Evolutionary conservation across 2,888 invertebrate species (phyloP).

Genomic region (Ochropacha duplaris): DNA sequence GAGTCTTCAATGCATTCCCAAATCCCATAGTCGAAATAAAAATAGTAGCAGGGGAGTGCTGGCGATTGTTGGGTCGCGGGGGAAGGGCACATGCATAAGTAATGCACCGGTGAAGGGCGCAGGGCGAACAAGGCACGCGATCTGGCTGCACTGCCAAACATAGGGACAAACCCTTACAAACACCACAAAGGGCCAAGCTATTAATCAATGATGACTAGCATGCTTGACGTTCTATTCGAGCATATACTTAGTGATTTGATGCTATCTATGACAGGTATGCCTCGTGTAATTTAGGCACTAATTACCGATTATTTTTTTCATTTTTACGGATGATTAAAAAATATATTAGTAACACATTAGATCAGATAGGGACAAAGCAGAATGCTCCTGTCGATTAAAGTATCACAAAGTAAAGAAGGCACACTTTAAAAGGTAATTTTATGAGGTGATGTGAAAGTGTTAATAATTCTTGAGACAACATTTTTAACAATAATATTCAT

Average conservation of each 20-base stretch:
- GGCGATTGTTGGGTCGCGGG: slow-evolving; percentile 38
- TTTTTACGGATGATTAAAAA: neutral
- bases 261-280: neutral
- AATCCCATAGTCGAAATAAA: slow-evolving; percentile 71
- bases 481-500: neutral
- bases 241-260: slow-evolving; percentile 16
- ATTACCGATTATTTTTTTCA: neutral
- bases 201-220: slow-evolving; percentile 64
- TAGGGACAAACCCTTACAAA: slow-evolving; percentile 51
- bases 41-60: slow-evolving; percentile 53
- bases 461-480: no score
- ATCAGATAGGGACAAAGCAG: no score
- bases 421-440: no score
- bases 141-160: slow-evolving; percentile 58
- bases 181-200: slow-evolving; percentile 51
- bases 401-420: no score
- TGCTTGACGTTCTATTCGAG: slow-evolving; percentile 24
- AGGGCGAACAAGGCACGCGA: slow-evolving; percentile 76
- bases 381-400: no score
- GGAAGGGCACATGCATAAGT: slow-evolving; percentile 72
- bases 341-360: no score
- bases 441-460: no score
- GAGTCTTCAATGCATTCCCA: slow-evolving; percentile 65
- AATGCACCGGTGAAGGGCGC: slow-evolving; percentile 76
- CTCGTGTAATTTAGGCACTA: neutral